These are phyloP conservation scores for Salticus scenicus DNA, from an alignment of 2,888 invertebrate species.

Conservation along the genomic window DNA sequence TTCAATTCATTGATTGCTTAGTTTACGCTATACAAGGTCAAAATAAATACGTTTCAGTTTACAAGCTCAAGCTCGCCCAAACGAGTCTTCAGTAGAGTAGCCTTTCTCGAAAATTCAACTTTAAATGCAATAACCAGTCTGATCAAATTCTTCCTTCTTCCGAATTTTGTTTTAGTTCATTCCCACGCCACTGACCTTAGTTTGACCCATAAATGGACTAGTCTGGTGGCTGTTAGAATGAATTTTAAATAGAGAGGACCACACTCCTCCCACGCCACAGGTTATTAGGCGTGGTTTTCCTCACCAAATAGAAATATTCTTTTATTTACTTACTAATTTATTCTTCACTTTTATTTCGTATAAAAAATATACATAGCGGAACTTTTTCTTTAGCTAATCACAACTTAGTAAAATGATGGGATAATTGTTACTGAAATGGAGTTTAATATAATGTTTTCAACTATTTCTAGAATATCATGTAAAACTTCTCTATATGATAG, in stretches of 20 bases:
- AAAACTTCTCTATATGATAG: too few species aligned
- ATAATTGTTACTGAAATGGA: too few species aligned
- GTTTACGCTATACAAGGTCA: not conserved
- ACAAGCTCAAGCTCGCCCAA: slow-evolving; percentile 22
- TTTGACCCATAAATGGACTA: slow-evolving; percentile 65
- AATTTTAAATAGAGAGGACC: slow-evolving; percentile 49
- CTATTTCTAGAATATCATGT: too few species aligned
- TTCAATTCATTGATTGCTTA: not conserved
- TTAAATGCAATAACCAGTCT: slow-evolving; percentile 55
- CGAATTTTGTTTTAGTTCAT: slow-evolving; percentile 33
- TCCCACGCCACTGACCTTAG: slow-evolving; percentile 66
- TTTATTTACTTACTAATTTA: slow-evolving; percentile 14
- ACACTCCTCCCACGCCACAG: slow-evolving; percentile 64
- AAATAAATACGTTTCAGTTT: slow-evolving; percentile 25
- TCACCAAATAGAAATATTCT: not conserved
- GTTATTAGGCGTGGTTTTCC: slow-evolving; percentile 62
- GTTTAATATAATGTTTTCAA: too few species aligned
- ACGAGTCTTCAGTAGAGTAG: slow-evolving; percentile 10
- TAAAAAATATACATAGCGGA: too few species aligned
- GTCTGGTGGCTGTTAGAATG: slow-evolving; percentile 55
- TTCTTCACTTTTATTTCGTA: too few species aligned
- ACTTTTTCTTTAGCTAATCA: too few species aligned
- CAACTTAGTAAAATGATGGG: too few species aligned
- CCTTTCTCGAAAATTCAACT: slow-evolving; percentile 12
- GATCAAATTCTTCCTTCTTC: slow-evolving; percentile 52